phyloP scores from a whole-genome alignment of 2,113 vertebrate genomes.

The Thunnus thynnus region DNA sequence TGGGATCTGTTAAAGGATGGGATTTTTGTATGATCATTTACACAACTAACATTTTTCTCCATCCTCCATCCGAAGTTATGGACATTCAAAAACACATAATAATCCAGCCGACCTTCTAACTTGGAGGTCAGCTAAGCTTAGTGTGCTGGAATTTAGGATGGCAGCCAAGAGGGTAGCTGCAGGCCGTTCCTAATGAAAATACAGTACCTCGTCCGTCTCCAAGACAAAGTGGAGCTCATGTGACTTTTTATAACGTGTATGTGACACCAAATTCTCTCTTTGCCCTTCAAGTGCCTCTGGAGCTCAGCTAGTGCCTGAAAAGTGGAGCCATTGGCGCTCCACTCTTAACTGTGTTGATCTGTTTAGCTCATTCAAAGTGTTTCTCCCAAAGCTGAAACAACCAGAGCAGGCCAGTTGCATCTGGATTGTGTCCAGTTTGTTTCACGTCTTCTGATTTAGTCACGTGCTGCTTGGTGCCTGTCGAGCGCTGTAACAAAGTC shows the following conservation, averaged over 20 bases:
- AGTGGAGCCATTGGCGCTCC: too few relatives aligned
- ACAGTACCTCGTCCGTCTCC: neutral
- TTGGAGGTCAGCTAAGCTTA: constrained; percentile 36
- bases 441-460: constrained; percentile 32
- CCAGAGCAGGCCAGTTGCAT: neutral
- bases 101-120: neutral
- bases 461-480: constrained; percentile 33
- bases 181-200: constrained; percentile 24
- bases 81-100: neutral
- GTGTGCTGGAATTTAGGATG: constrained; percentile 30
- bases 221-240: constrained; percentile 3
- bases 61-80: neutral
- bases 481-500: neutral
- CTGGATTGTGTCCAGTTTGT: neutral
- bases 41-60: neutral
- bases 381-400: neutral
- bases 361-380: neutral
- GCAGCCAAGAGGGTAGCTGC: constrained; percentile 23
- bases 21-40: neutral
- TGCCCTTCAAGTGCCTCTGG: neutral
- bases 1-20: neutral
- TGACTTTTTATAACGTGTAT: constrained; percentile 2
- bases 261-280: neutral
- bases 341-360: neutral
- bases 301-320: neutral